Evolutionary conservation across 2,113 vertebrate species (phyloP).

Genomic region (Numenius arquata): DNA sequence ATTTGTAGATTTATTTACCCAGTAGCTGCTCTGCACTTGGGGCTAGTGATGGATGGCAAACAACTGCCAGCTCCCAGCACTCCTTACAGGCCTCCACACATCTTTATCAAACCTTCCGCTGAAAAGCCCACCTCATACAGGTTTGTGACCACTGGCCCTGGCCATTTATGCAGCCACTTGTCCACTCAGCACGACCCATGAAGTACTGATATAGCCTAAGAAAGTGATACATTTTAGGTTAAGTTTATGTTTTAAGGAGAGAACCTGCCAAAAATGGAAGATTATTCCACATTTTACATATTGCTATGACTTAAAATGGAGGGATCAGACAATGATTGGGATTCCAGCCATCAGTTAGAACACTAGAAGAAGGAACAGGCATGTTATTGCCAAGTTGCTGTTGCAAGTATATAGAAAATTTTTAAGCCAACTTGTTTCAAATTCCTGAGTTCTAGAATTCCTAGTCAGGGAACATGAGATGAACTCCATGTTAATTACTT

Average conservation of each 20-base stretch:
- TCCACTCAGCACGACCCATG: background rate
- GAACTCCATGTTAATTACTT: background rate
- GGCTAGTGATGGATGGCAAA: background rate
- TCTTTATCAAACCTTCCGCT: background rate
- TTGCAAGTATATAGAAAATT: background rate
- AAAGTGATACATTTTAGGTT: background rate
- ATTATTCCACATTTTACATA: background rate
- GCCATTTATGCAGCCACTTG: background rate
- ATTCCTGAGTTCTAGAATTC: background rate
- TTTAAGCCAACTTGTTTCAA: background rate
- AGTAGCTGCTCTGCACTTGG: fast-evolving
- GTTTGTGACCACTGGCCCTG: background rate
- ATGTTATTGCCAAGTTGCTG: background rate
- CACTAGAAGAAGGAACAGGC: background rate
- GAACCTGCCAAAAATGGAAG: background rate
- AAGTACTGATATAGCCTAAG: background rate
- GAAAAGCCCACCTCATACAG: background rate
- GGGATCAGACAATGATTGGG: background rate
- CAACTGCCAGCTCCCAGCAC: background rate
- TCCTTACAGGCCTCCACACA: background rate
- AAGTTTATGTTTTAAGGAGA: background rate
- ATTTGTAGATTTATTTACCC: background rate
- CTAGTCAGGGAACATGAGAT: background rate
- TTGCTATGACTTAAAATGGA: background rate
- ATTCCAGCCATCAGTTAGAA: background rate